Base-by-base conservation (phyloP, 2,888 invertebrate genomes). In the Acronicta aceris region DNA sequence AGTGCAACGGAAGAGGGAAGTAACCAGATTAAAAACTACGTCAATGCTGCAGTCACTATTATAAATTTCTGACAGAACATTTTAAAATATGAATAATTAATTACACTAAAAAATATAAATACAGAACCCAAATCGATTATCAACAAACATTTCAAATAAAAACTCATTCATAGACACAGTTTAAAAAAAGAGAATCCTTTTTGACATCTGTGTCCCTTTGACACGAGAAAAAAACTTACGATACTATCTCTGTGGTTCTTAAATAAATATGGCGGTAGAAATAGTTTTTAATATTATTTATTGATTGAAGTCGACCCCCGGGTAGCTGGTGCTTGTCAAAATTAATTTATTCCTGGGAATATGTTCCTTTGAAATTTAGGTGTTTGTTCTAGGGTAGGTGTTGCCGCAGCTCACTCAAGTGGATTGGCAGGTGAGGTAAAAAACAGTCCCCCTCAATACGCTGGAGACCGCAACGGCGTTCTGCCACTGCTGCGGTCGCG, bases 161-260 rank as follows among this genome's bases (percentile, higher is more conserved):
- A 41, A 30, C 40, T 52, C 59, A 61, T 70, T 61, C 75, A 79
- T 77, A 74, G 80, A 71, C 62, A 56, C 17, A 48, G 46, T 58
- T 54, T 45, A 68, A 64, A 65, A 66, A 49, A 41, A 15, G 16
- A 43, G 51, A 59, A 62, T 55, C 51, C 56, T 53, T 17, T 68
- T 67, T 78, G 79, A 81, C 76, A 62, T 70, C 64, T 77, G 59
- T 80, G 79, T 86, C 86, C 83, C 81, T 85, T 83, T 79, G 72
- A 81, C 78, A 81, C 78, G 73, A 79, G 83, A 83, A 86, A 84
- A 79, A 62, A 62, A 56, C 62, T 74, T 64, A 75, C 66, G 86
- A 88, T 89, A 56, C 57, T 87, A 89, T n/a, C 33, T 85, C 89
- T 78, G 75, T 80, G 75, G 74, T 74, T 76, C 78, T 78, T 74